Evolutionary conservation across 2,888 invertebrate species (phyloP).

Genomic region (Cremastobaeus sp.): DNA sequence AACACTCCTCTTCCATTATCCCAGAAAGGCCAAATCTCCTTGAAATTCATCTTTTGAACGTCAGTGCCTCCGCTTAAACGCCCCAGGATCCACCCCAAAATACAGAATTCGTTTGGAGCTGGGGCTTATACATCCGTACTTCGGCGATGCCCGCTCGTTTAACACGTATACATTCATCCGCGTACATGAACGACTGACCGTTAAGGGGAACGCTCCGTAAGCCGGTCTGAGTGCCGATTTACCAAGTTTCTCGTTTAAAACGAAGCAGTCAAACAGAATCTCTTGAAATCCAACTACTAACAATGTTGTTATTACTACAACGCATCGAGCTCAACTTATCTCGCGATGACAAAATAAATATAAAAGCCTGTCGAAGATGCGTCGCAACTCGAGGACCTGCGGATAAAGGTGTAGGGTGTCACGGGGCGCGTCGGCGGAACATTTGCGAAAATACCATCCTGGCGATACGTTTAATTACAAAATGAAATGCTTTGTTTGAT

Average conservation of each 20-base stretch:
- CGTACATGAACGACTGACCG: constrained; percentile 66
- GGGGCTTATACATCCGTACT: constrained; percentile 54
- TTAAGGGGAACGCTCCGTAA: constrained; percentile 62
- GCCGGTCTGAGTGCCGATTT: constrained; percentile 69
- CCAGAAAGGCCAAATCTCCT: constrained; percentile 57
- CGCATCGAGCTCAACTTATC: too few species aligned
- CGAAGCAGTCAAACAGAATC: constrained; percentile 44
- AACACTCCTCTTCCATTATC: constrained; percentile 60
- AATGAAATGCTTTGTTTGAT: constrained; percentile 65
- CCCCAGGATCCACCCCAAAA: constrained; percentile 55
- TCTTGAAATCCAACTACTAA: constrained; percentile 32
- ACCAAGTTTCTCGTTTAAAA: constrained; percentile 46
- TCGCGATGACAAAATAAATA: not conserved
- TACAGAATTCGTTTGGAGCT: constrained; percentile 53
- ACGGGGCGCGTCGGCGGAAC: too few species aligned
- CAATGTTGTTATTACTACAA: constrained; percentile 21
- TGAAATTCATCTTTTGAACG: constrained; percentile 60
- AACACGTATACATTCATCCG: constrained; percentile 53
- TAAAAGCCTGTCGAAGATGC: not conserved
- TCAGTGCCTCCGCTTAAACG: constrained; percentile 57
- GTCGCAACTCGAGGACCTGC: too few species aligned
- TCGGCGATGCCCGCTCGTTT: constrained; percentile 53
- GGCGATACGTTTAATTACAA: too few species aligned
- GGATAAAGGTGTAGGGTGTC: too few species aligned
- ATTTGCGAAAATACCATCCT: too few species aligned